Percentiles rank a stretch among this genome's conserved stretches.
These are phyloP conservation scores for Synergus gifuensis DNA, from an alignment of 2,888 invertebrate species.

Conservation along the genomic window DNA sequence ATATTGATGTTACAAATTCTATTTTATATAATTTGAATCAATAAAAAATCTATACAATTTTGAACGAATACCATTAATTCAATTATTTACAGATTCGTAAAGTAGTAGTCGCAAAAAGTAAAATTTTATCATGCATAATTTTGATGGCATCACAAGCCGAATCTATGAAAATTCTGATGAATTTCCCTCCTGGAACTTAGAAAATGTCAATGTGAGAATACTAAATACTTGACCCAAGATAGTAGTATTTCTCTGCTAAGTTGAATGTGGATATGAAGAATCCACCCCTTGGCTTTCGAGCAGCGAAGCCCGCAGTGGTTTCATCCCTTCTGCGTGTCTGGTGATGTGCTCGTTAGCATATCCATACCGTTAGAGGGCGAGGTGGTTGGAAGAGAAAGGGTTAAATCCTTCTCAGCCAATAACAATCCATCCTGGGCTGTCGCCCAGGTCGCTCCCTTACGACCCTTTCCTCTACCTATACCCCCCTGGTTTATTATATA, in stretches of 20 bases:
- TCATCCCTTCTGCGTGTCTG: conserved; percentile 57
- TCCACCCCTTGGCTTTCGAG: conserved; percentile 32
- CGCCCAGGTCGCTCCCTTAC: conserved; percentile 59
- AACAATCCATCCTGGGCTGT: conserved; percentile 71
- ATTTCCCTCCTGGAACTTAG: neutral
- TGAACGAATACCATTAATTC: too few species aligned
- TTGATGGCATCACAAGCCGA: neutral
- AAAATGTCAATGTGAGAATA: neutral
- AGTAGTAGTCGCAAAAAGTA: too few species aligned
- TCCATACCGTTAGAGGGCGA: conserved; percentile 60
- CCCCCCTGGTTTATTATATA: conserved; percentile 20
- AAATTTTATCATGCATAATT: neutral
- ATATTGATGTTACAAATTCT: too few species aligned
- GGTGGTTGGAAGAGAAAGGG: conserved; percentile 63
- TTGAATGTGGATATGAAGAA: conserved; percentile 23
- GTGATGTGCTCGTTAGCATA: conserved; percentile 75
- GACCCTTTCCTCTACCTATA: conserved; percentile 46
- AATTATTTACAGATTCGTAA: too few species aligned
- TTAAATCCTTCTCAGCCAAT: conserved; percentile 73
- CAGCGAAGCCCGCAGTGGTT: conserved; percentile 47
- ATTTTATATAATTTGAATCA: too few species aligned
- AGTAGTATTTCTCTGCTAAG: conserved; percentile 5
- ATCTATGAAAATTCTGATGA: neutral
- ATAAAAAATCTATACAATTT: too few species aligned
- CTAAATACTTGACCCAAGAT: neutral